Base-by-base conservation (phyloP, 2,888 invertebrate genomes). In the Lobophora halterata region DNA sequence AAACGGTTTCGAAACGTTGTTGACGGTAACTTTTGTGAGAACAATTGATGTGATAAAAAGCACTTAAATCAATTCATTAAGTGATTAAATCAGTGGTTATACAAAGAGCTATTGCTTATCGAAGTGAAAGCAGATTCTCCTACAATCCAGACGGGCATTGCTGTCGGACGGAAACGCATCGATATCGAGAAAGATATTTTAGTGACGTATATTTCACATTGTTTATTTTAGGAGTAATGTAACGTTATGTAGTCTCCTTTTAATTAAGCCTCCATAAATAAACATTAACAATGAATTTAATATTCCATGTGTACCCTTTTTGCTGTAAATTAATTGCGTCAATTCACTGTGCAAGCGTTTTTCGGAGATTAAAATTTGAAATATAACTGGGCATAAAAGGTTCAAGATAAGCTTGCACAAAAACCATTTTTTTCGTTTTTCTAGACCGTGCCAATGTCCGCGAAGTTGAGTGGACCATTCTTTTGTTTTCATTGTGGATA, bases 61-160 rank as follows among this genome's bases (percentile, higher is more conserved):
- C 63, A 61, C 61, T 65, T 57, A 73, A 71, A 78, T 77, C 75
- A 77, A 79, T 78, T 77, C 74, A 78, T 76, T 74, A 77, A 74
- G 55, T 53, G 60, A 71, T 75, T 74, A 69, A 73, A 79, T 78
- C 73, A 74, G 64, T 63, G 70, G 69, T 69, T 71, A 73, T 66
- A 80, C 79, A 80, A 80, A 78, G 73, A 69, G 68, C 55, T 49
- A 59, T 62, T 61, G 67, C 72, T 83, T 82, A 83, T 83, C 80
- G 67, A 46, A 64, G 79, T 77, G 79, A 82, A 79, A 81, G 79
- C 77, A 63, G 59, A 49, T 54, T 59, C 55, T 58, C 55, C 46
- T 51, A 24, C 35, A 18, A 27, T 36, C 40, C 35, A 30, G 34
- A 24, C 30, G 35, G 42, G 45, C 55, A 50, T 36, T 51, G 46